These are phyloP conservation scores for Microctonus brassicae DNA, from an alignment of 2,888 invertebrate species.

Conservation along the genomic window DNA sequence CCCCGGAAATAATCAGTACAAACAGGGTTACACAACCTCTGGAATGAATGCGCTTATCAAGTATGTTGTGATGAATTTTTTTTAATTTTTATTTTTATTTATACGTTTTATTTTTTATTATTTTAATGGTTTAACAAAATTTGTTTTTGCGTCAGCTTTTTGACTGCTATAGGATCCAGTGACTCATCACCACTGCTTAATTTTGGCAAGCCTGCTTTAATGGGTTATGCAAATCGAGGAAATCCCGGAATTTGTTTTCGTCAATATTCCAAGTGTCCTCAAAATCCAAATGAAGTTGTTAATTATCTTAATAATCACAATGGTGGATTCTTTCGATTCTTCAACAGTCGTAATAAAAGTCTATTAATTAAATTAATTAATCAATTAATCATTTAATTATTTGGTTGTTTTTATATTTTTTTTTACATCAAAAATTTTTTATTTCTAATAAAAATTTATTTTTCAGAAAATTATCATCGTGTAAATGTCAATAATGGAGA, in stretches of 20 bases:
- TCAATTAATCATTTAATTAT: not conserved
- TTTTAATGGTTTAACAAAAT: too few species aligned
- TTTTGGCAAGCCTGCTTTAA: slow-evolving; percentile 82
- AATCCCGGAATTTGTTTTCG: slow-evolving; percentile 74
- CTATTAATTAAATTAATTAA: not conserved
- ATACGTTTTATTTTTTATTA: slow-evolving; percentile 23
- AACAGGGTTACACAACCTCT: slow-evolving; percentile 45
- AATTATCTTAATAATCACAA: slow-evolving; percentile 88
- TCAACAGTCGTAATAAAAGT: slow-evolving; percentile 66
- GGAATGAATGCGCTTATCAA: slow-evolving; percentile 71
- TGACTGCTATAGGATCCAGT: slow-evolving; percentile 71
- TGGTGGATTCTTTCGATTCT: slow-evolving; percentile 87
- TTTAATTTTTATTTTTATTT: not conserved
- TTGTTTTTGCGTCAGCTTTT: slow-evolving; percentile 68
- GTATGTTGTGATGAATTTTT: slow-evolving; percentile 68
- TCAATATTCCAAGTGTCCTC: slow-evolving; percentile 82
- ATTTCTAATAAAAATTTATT: not conserved
- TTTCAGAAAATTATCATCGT: slow-evolving; percentile 31
- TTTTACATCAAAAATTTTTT: not conserved
- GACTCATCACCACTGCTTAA: slow-evolving; percentile 77
- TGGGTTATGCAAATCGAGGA: slow-evolving; percentile 80
- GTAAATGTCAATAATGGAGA: slow-evolving; percentile 28
- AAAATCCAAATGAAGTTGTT: slow-evolving; percentile 79
- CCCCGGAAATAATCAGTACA: slow-evolving; percentile 52
- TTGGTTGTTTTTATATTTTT: not conserved